Conservation (phyloP, 1,140 invertebrate species). For the Drosophila bifasciata region DNA sequence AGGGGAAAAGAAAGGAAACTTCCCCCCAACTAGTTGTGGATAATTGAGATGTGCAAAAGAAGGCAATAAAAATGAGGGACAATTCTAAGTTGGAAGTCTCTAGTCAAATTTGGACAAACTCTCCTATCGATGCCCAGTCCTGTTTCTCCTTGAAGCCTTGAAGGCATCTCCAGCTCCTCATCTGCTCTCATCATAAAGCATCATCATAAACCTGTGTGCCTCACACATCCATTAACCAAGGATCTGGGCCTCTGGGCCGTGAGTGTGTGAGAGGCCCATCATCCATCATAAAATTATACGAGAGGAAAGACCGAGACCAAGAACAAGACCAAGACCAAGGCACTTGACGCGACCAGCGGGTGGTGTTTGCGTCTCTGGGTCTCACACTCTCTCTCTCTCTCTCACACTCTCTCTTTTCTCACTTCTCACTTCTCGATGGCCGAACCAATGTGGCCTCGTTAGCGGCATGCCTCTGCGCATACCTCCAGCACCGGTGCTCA, state of each 20-base stretch:
- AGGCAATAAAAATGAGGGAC: no score
- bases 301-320: no score
- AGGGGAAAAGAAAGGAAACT: not conserved
- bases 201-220: slow-evolving; percentile 8
- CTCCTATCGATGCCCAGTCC: no score
- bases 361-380: not conserved
- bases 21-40: no score
- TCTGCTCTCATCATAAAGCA: no score
- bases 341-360: slow-evolving; percentile 31
- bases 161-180: no score
- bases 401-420: not conserved
- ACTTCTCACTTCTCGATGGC: slow-evolving; percentile 24
- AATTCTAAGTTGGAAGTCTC: no score
- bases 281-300: slow-evolving; percentile 69
- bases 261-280: slow-evolving; percentile 4
- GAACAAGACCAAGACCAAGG: slow-evolving; percentile 3
- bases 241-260: no score
- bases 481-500: no score
- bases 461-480: slow-evolving; percentile 13
- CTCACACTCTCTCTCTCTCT: slow-evolving; percentile 1
- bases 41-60: no score
- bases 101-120: no score
- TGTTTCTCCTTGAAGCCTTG: no score
- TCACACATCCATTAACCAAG: slow-evolving; percentile 4
- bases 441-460: slow-evolving; percentile 50